Evolutionary conservation across 2,797 vertebrate species (phyloP).

Genomic region (Notoglanidium macrostoma): DNA sequence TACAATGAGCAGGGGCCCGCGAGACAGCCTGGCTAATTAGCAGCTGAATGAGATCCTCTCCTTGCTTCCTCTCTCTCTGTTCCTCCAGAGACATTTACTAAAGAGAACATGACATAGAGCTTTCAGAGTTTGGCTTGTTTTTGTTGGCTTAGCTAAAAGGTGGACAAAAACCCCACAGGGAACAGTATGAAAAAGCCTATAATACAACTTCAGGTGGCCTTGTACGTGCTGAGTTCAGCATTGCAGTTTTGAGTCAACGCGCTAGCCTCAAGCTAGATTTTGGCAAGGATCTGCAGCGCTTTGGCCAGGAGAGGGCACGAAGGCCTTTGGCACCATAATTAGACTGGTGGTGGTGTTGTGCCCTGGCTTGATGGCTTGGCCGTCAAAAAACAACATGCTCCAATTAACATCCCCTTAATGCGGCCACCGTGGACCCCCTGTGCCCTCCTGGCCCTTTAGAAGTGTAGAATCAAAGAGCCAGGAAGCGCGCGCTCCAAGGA

Average conservation of each 20-base stretch:
- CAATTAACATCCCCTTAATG: slow-evolving; percentile 81
- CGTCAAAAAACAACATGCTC: slow-evolving; percentile 72
- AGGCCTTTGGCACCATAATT: slow-evolving; percentile 64
- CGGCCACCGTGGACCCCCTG: slow-evolving; percentile 67
- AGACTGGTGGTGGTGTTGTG: slow-evolving; percentile 58
- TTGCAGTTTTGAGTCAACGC: slow-evolving; percentile 19
- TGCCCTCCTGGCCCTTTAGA: slow-evolving; percentile 89
- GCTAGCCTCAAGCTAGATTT: slow-evolving; percentile 14
- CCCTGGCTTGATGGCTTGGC: slow-evolving; percentile 56
- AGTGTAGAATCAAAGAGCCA: slow-evolving; percentile 90
- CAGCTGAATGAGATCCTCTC: slow-evolving; percentile 80
- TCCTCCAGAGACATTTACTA: slow-evolving; percentile 45
- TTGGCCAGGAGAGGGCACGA: slow-evolving; percentile 41
- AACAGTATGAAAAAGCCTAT: slow-evolving; percentile 12
- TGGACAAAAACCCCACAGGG: neutral
- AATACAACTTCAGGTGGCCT: slow-evolving; percentile 8
- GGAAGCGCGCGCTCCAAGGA: slow-evolving; percentile 83
- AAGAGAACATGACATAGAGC: slow-evolving; percentile 42
- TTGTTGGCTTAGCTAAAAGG: slow-evolving; percentile 13
- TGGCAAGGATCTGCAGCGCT: slow-evolving; percentile 12
- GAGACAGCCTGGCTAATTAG: slow-evolving; percentile 82
- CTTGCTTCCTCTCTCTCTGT: slow-evolving; percentile 17
- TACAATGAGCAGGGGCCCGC: slow-evolving; percentile 71
- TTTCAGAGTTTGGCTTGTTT: slow-evolving; percentile 21
- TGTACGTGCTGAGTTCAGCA: slow-evolving; percentile 2